Percentiles rank a stretch among this genome's conserved stretches.
Evolutionary conservation across 2,797 vertebrate genomes (phyloP).

Genomic region (Galago senegalensis): DNA sequence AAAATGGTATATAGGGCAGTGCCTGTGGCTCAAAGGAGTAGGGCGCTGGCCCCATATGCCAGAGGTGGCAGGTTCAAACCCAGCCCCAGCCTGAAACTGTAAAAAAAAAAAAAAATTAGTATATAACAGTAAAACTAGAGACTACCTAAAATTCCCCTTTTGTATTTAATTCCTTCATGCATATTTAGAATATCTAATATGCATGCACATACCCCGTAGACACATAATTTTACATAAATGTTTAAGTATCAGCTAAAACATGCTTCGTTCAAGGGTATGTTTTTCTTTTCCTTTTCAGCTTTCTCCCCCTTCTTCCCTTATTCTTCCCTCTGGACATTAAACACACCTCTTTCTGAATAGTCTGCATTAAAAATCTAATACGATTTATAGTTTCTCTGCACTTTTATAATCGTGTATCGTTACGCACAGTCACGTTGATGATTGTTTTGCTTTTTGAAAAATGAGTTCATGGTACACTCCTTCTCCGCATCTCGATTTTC

Average conservation of each 20-base stretch:
- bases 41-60: too few species aligned
- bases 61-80: too few species aligned
- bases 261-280: neutral
- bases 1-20: too few species aligned
- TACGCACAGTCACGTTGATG: neutral
- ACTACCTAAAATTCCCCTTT: neutral
- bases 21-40: too few species aligned
- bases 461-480: constrained; percentile 9
- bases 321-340: neutral
- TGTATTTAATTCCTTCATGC: neutral
- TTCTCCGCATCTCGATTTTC: constrained; percentile 39
- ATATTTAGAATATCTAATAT: neutral
- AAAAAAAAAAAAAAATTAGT: neutral
- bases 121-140: neutral
- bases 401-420: neutral
- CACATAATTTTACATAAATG: neutral
- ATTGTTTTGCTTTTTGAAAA: constrained; percentile 44
- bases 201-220: neutral
- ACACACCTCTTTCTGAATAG: neutral
- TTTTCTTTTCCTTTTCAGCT: neutral
- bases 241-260: neutral
- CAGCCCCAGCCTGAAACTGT: too few species aligned
- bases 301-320: neutral
- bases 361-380: constrained; percentile 42
- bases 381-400: neutral